Evolutionary conservation across 2,888 invertebrate genomes (phyloP).

Genomic region (Schizotus pectinicornis): DNA sequence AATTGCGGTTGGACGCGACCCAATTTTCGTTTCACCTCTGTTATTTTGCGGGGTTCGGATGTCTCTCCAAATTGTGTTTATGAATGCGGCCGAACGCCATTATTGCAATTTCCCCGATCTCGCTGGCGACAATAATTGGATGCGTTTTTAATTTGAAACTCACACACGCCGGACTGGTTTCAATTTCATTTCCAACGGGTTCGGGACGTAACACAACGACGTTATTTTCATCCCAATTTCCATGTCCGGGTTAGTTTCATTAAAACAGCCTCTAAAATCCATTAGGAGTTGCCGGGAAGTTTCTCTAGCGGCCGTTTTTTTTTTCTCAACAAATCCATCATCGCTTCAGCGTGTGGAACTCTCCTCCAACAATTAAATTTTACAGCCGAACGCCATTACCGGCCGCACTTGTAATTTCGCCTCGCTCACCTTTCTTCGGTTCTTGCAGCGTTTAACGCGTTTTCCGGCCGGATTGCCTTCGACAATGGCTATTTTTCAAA

Average conservation of each 20-base stretch:
- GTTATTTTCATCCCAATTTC: slow-evolving; percentile 1
- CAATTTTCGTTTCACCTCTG: too few species aligned
- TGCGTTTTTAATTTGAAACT: slow-evolving; percentile 27
- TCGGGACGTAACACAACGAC: not conserved
- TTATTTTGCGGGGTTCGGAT: too few species aligned
- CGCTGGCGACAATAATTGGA: slow-evolving; percentile 24
- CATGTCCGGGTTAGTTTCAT: slow-evolving; percentile 4
- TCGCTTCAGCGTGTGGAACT: slow-evolving; percentile 14
- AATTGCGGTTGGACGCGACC: too few species aligned
- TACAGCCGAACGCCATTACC: slow-evolving; percentile 26
- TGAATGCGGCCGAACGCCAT: slow-evolving; percentile 27
- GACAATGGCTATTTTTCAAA: slow-evolving; percentile 27
- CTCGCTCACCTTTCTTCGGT: not conserved
- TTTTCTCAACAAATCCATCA: slow-evolving; percentile 14
- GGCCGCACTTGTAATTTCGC: not conserved
- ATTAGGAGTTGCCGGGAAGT: slow-evolving; percentile 18
- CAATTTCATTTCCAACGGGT: slow-evolving; percentile 2
- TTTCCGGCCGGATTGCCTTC: slow-evolving; percentile 24
- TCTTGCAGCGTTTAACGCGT: slow-evolving; percentile 25
- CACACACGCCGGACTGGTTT: slow-evolving; percentile 7
- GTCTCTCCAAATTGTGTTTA: too few species aligned
- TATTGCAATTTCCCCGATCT: slow-evolving; percentile 37
- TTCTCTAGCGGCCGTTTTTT: slow-evolving; percentile 10
- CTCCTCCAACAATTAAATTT: slow-evolving; percentile 26
- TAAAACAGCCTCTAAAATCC: slow-evolving; percentile 16